Evolutionary conservation across 2,797 vertebrate genomes (phyloP).

Genomic region (Muscicapa striata): DNA sequence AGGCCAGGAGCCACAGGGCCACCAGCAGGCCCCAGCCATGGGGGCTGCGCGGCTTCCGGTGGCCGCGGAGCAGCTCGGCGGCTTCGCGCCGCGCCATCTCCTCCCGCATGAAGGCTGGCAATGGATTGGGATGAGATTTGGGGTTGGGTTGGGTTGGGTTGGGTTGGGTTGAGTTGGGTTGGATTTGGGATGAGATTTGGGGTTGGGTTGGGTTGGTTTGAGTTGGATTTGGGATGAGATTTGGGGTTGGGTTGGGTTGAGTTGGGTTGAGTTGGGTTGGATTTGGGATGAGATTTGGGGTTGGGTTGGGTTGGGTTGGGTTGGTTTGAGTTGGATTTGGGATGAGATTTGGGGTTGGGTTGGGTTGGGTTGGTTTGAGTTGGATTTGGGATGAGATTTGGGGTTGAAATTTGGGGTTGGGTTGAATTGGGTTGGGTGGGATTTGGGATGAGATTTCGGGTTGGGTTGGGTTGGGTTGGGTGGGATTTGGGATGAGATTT

Average conservation of each 20-base stretch:
- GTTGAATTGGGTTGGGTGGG: neutral
- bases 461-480: too few species aligned
- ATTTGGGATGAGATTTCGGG: neutral
- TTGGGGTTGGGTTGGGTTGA: too few species aligned
- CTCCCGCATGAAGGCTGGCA: conserved; percentile 61
- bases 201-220: neutral
- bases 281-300: neutral
- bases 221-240: too few species aligned
- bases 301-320: too few species aligned
- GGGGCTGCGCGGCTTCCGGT: conserved; percentile 1
- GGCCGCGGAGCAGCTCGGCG: conserved; percentile 12
- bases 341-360: too few species aligned
- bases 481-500: neutral
- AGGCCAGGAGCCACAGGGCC: conserved; percentile 80
- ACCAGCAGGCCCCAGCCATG: conserved; percentile 63
- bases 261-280: too few species aligned
- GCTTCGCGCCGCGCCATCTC: conserved; percentile 63
- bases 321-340: too few species aligned
- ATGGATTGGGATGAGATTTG: neutral
- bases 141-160: neutral
- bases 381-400: neutral
- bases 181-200: neutral
- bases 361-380: too few species aligned
- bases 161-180: neutral
- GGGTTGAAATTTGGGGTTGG: accelerated